Base-by-base conservation (phyloP, 2,888 invertebrate species). In the Parnassius apollo region DNA sequence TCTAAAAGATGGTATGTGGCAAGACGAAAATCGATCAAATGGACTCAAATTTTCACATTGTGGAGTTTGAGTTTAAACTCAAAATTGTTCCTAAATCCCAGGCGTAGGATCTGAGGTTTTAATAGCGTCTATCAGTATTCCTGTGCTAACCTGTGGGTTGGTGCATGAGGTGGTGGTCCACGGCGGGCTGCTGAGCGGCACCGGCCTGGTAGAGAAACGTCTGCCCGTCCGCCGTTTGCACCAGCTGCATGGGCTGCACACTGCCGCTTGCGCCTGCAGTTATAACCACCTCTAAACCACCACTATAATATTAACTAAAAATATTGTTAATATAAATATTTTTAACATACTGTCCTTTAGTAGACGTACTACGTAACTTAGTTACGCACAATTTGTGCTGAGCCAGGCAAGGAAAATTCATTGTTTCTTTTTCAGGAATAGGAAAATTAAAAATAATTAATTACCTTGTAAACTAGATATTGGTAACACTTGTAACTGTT, bases 191-290 rank as follows among this genome's bases (percentile, higher is more conserved):
- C 64, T 88, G 88, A 2, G 78, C 74, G 0, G 86, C 72, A 49
- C 65, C 82, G 0, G 83, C 75, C 80, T 98, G 98, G 82, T 97
- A 97, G 61, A 98, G 94, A 73, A 96, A 96, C 0, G 98, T 97
- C 85, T 98, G 98, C 1, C 98, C 98, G 84, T 98, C 98, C 0
- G 97, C 94, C 0, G 98, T 96, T 82, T 98, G 98, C 46, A 98
- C 95, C 51, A 98, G 91, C 83, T 98, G 98, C 77, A 98, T 95
- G 12, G 98, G 94, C 81, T 98, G 98, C 49, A 96, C 94, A 65
- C 93, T 94, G 70, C 93, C 94, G 8, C 94, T 93, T 60, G 94
- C 93, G 59, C 81, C 82, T 80, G 71, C 12, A 13, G 18, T 18
- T 18, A 18, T 1, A 18, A 18, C 18, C 18, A 18, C 18, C 18